These are phyloP conservation scores for Patiria pectinifera DNA, from an alignment of 53 echinoderm and acorn worm species.

Conservation along the genomic window DNA sequence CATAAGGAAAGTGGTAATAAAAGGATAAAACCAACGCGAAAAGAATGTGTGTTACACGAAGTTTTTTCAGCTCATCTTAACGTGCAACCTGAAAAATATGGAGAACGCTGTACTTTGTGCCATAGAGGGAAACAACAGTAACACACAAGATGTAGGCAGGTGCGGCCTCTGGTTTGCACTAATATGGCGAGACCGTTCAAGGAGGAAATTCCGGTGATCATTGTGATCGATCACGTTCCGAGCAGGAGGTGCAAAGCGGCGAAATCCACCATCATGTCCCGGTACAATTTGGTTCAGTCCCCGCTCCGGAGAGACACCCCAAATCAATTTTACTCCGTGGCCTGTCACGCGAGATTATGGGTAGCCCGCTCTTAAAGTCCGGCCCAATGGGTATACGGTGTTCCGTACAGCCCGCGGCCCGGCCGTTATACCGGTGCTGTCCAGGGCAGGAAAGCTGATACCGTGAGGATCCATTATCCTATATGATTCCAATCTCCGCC, in stretches of 20 bases:
- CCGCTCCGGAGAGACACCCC: not conserved
- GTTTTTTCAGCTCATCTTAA: no score
- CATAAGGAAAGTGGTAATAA: no score
- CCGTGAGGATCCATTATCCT: not conserved
- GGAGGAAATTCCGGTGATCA: no score
- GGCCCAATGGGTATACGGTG: not conserved
- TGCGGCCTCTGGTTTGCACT: no score
- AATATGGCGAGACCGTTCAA: no score
- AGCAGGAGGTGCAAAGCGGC: not conserved
- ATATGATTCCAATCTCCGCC: not conserved
- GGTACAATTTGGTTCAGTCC: constrained; percentile 21
- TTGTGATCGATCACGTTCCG: no score
- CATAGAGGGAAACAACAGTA: no score
- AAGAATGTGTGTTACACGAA: no score
- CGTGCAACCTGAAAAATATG: no score
- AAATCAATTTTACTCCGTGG: constrained; percentile 37
- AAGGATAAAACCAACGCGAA: no score
- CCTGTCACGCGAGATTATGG: not conserved
- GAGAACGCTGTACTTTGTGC: no score
- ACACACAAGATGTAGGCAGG: no score
- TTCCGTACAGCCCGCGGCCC: not conserved
- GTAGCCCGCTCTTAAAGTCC: not conserved
- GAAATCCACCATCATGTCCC: constrained; percentile 19
- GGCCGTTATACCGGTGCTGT: not conserved
- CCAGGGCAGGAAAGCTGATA: not conserved